These are phyloP conservation scores for Cheirogaleus major DNA, from an alignment of 2,797 vertebrate genomes.

Conservation along the genomic window DNA sequence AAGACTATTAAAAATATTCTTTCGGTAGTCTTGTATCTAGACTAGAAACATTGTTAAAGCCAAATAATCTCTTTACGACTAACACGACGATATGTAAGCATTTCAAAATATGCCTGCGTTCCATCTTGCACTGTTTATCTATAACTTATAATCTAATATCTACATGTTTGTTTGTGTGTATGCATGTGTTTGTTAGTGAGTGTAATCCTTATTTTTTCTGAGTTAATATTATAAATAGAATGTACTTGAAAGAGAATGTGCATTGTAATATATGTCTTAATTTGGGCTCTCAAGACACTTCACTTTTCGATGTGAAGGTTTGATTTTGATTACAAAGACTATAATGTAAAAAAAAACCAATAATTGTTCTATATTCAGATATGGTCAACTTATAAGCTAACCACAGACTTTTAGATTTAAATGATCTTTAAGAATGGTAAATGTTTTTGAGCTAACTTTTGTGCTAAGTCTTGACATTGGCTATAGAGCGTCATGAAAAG, in stretches of 20 bases:
- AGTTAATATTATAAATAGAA: background rate
- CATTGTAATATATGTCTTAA: background rate
- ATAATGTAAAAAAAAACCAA: background rate
- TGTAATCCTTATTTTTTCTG: background rate
- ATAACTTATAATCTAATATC: background rate
- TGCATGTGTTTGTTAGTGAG: background rate
- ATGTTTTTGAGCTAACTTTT: background rate
- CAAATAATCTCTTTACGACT: background rate
- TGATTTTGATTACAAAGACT: background rate
- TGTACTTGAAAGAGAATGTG: background rate
- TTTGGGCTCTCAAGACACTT: background rate
- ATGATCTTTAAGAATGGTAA: background rate
- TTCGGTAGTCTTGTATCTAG: background rate
- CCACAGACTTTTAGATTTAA: background rate
- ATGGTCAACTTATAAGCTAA: background rate
- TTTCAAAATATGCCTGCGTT: background rate
- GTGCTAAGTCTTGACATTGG: background rate
- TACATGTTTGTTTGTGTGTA: background rate
- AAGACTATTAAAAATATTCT: background rate
- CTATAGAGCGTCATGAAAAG: background rate
- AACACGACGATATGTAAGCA: background rate
- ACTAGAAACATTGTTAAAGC: background rate
- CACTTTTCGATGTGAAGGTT: background rate
- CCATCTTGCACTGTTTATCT: background rate
- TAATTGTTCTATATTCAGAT: background rate